A percentile compares a stretch with the other conserved stretches of the same genome.
phyloP scores from a whole-genome alignment of 1,140 invertebrate genomes.

The Drosophila orosa region DNA sequence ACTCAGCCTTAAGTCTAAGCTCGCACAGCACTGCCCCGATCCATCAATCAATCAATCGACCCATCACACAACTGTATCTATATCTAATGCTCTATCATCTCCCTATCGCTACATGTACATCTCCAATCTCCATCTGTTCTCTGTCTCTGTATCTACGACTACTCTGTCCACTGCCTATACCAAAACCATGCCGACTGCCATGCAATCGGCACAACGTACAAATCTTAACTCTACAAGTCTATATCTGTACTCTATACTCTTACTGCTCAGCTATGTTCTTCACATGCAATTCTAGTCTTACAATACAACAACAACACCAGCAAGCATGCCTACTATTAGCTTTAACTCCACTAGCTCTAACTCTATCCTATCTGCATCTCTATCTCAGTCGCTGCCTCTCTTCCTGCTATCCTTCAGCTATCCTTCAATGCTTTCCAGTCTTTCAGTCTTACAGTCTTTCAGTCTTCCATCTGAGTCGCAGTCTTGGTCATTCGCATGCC shows the following conservation, averaged over 20 bases:
- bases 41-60: slow-evolving; percentile 16
- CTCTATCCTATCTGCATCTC: slow-evolving; percentile 39
- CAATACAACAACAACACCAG: slow-evolving; percentile 63
- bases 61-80: slow-evolving; percentile 33
- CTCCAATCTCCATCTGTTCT: slow-evolving; percentile 11
- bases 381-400: slow-evolving; percentile 25
- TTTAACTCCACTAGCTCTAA: slow-evolving; percentile 70
- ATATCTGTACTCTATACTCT: slow-evolving; percentile 31
- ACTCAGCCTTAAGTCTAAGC: slow-evolving; percentile 76
- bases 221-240: slow-evolving; percentile 52
- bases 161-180: slow-evolving; percentile 69
- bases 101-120: slow-evolving; percentile 15
- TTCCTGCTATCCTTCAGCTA: slow-evolving; percentile 20
- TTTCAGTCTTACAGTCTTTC: slow-evolving; percentile 2
- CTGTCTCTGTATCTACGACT: slow-evolving; percentile 27
- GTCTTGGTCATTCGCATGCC: slow-evolving; percentile 79
- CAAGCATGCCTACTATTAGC: slow-evolving; percentile 74
- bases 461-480: slow-evolving; percentile 56
- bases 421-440: slow-evolving; percentile 13
- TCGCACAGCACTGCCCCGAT: slow-evolving; percentile 49
- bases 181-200: slow-evolving; percentile 69
- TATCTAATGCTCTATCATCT: slow-evolving; percentile 42
- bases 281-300: slow-evolving; percentile 82
- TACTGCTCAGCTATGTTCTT: slow-evolving; percentile 53
- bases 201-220: slow-evolving; percentile 69